phyloP scores from a whole-genome alignment of 2,888 invertebrate species.

The Erebia aethiops region DNA sequence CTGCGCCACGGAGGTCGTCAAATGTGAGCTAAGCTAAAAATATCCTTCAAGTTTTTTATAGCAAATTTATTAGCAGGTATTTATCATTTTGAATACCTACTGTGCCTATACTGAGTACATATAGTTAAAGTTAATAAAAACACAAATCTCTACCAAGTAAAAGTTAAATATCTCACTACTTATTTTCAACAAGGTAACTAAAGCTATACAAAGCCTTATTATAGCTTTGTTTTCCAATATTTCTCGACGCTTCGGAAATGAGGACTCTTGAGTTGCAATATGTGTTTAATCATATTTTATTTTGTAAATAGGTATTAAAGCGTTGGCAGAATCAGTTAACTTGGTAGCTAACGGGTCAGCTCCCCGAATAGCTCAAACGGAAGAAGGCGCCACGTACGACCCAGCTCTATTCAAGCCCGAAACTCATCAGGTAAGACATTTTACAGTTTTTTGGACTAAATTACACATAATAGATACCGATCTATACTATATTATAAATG shows the following conservation, averaged over 20 bases:
- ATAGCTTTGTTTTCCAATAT: too few species aligned
- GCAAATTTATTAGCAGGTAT: neutral
- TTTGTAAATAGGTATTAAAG: constrained; percentile 82
- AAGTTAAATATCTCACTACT: too few species aligned
- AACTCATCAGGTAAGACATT: constrained; percentile 85
- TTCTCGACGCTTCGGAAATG: too few species aligned
- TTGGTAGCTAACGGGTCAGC: constrained; percentile 93
- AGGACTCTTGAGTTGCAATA: too few species aligned
- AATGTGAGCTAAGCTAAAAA: neutral
- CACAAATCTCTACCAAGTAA: too few species aligned
- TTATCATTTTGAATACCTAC: neutral
- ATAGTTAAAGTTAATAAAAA: too few species aligned
- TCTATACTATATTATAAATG: too few species aligned
- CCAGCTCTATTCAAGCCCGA: constrained; percentile 94
- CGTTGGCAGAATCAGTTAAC: constrained; percentile 91
- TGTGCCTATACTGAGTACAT: too few species aligned
- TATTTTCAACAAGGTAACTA: too few species aligned
- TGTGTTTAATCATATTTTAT: neutral
- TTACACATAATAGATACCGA: too few species aligned
- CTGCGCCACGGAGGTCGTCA: too few species aligned
- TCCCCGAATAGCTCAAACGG: constrained; percentile 89
- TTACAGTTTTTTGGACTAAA: neutral
- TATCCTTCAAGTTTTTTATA: neutral
- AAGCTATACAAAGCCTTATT: too few species aligned
- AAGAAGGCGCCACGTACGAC: constrained; percentile 96